Evolutionary conservation across 2,797 vertebrate genomes (phyloP).

Genomic region (Neosilurus hyrtlii): DNA sequence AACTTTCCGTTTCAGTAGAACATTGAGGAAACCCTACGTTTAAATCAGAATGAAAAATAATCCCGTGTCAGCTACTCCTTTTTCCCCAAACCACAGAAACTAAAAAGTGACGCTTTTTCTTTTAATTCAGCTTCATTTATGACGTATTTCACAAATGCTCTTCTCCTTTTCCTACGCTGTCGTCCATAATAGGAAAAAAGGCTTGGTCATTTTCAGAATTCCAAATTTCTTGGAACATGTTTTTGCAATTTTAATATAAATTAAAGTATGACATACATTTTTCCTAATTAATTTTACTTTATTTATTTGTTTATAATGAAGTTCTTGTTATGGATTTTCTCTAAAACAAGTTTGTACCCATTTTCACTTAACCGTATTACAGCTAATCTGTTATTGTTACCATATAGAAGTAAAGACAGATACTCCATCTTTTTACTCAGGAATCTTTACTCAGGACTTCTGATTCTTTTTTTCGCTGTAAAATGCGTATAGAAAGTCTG

Average conservation of each 20-base stretch:
- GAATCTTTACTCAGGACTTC: neutral
- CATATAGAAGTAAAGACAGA: neutral
- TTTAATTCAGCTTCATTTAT: neutral
- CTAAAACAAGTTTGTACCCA: neutral
- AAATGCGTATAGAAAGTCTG: neutral
- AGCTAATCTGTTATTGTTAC: neutral
- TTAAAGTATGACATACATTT: neutral
- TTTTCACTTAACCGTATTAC: neutral
- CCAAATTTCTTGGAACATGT: too few species aligned
- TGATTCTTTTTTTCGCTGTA: too few species aligned
- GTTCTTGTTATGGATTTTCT: neutral
- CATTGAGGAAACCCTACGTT: neutral
- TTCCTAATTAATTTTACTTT: neutral
- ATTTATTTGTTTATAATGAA: neutral
- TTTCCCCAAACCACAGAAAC: neutral
- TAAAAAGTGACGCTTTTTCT: neutral
- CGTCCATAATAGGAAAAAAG: neutral
- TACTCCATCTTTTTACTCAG: neutral
- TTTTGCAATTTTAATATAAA: neutral
- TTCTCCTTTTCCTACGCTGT: neutral
- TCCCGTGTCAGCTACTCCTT: neutral
- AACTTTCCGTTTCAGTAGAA: neutral
- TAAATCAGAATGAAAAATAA: constrained; percentile 2
- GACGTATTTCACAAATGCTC: neutral
- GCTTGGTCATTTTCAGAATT: neutral